A percentile compares a stretch with the other conserved stretches of the same genome.
Evolutionary conservation across 2,797 vertebrate genomes (phyloP).

Genomic region (Lepilemur ruficaudatus): DNA sequence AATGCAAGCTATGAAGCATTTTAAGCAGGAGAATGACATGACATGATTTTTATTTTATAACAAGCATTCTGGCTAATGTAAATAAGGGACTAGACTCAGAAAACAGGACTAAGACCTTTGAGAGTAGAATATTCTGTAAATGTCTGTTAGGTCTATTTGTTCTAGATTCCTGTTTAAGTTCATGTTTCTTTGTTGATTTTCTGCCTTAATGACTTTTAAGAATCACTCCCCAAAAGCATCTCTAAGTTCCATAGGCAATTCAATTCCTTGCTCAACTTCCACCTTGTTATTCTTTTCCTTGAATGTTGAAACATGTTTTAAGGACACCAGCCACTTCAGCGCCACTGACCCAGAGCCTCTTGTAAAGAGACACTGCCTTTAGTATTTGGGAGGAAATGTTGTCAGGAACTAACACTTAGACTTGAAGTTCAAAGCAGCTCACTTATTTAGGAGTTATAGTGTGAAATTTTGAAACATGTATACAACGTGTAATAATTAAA

Average conservation of each 20-base stretch:
- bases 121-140: too few relatives aligned
- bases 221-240: background rate
- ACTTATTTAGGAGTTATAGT: background rate
- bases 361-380: background rate
- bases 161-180: too few relatives aligned
- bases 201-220: background rate
- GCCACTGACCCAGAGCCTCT: background rate
- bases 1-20: background rate
- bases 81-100: background rate
- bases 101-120: background rate
- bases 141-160: too few relatives aligned
- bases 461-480: background rate
- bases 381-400: background rate
- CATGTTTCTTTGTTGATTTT: too few relatives aligned
- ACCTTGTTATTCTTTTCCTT: background rate
- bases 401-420: background rate
- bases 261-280: background rate
- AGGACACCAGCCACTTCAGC: background rate
- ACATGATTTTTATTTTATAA: background rate
- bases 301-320: background rate
- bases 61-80: background rate
- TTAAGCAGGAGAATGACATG: background rate
- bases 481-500: background rate
- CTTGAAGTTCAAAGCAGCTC: conserved; percentile 16
- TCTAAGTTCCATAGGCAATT: background rate